A percentile compares a stretch with the other conserved stretches of the same genome.
phyloP scores from a whole-genome alignment of 2,888 invertebrate genomes.

The Chelonus formosanus region DNA sequence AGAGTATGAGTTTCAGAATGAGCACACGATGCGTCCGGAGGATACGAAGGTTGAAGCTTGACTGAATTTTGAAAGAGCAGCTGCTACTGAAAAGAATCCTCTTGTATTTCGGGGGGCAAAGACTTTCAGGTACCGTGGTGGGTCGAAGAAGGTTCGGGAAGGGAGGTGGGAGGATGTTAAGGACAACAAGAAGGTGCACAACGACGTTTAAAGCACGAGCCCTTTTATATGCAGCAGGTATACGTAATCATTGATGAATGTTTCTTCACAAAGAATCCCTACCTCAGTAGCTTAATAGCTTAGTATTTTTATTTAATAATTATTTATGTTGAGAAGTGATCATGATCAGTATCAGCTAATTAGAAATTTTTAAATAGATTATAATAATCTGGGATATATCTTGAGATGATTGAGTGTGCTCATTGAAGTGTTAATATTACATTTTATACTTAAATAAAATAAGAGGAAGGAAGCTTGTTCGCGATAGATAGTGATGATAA shows the following conservation, averaged over 20 bases:
- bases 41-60: conserved; percentile 45
- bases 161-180: conserved; percentile 25
- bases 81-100: conserved; percentile 50
- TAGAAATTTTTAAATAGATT: too few species aligned
- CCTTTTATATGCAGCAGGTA: conserved; percentile 31
- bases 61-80: conserved; percentile 47
- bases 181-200: neutral
- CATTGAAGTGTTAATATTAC: conserved; percentile 10
- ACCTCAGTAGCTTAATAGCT: too few species aligned
- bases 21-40: conserved; percentile 38
- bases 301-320: too few species aligned
- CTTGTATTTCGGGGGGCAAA: conserved; percentile 33
- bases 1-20: too few species aligned
- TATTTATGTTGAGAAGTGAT: too few species aligned
- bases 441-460: conserved; percentile 5
- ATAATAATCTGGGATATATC: too few species aligned
- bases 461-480: conserved; percentile 23
- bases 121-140: conserved; percentile 2
- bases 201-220: neutral
- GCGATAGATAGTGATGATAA: conserved; percentile 26
- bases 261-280: too few species aligned
- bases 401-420: neutral
- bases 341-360: too few species aligned
- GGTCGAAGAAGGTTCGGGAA: conserved; percentile 19
- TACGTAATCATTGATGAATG: neutral